Percentiles rank a stretch among this genome's conserved stretches.
Conservation (phyloP, 2,888 invertebrate genomes). For the Drosophila atripex region DNA sequence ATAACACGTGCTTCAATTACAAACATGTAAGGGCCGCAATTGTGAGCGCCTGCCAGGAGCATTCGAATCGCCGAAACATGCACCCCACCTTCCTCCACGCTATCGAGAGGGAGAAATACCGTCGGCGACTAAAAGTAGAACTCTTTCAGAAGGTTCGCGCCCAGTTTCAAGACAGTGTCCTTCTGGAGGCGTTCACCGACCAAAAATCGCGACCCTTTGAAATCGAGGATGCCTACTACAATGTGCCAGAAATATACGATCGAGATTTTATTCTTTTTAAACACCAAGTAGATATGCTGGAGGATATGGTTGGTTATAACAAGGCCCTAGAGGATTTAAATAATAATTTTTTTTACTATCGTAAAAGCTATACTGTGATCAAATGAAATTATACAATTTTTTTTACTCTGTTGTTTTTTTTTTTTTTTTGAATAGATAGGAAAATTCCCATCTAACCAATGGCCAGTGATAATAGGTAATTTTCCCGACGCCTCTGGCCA, state of each 20-base stretch:
- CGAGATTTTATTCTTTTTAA: conserved; percentile 5
- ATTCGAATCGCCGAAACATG: conserved; percentile 14
- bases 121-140: conserved; percentile 21
- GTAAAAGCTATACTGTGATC: background rate
- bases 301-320: background rate
- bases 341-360: background rate
- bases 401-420: background rate
- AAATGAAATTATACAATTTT: background rate
- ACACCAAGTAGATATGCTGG: conserved; percentile 13
- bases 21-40: conserved; percentile 41
- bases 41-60: conserved; percentile 23
- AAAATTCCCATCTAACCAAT: too few species aligned
- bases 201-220: background rate
- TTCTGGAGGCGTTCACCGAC: conserved; percentile 4
- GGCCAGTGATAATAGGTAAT: too few species aligned
- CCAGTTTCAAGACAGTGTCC: conserved; percentile 32
- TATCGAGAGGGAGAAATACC: conserved; percentile 15
- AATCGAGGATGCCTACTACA: conserved; percentile 18
- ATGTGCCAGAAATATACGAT: conserved; percentile 14
- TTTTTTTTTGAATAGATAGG: too few species aligned
- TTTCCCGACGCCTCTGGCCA: background rate
- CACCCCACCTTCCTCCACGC: conserved; percentile 29
- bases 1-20: conserved; percentile 8
- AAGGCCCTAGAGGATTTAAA: background rate
- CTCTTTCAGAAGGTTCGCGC: conserved; percentile 43